These are phyloP conservation scores for Gastracanthus pulcherrimus DNA, from an alignment of 2,888 invertebrate genomes.

Conservation along the genomic window DNA sequence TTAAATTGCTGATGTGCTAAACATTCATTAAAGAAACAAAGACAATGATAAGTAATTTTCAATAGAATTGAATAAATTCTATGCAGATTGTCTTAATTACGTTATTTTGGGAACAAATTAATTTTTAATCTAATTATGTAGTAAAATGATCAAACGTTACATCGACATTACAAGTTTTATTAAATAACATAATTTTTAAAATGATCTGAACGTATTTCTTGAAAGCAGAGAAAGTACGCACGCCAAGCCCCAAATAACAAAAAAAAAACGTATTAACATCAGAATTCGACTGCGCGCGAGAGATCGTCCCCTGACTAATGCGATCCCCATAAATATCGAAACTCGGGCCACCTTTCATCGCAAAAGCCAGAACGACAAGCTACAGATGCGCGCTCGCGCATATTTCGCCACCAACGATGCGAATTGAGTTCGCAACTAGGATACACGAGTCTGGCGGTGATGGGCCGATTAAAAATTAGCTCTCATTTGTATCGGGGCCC, in stretches of 20 bases:
- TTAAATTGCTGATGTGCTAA: no score
- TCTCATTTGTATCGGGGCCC: not conserved
- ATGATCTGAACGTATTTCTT: no score
- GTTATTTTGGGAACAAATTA: no score
- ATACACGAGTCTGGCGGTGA: not conserved
- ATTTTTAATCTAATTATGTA: no score
- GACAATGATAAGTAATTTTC: no score
- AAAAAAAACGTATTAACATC: conserved; percentile 19
- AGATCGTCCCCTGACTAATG: conserved; percentile 42
- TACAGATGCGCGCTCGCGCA: not conserved
- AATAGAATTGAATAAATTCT: no score
- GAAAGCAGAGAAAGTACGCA: conserved; percentile 17
- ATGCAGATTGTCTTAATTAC: no score
- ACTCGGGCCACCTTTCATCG: conserved; percentile 45
- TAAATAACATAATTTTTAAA: no score
- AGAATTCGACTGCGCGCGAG: conserved; percentile 12
- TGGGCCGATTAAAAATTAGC: conserved; percentile 44
- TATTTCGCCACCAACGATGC: conserved; percentile 57
- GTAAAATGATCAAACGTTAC: no score
- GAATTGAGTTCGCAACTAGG: conserved; percentile 48
- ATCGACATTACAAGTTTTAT: no score
- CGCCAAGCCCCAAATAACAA: not conserved
- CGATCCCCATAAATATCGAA: conserved; percentile 51
- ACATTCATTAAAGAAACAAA: no score
- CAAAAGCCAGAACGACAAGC: not conserved